Base-by-base conservation (phyloP, 2,113 vertebrate species). In the Ctenomys sociabilis region DNA sequence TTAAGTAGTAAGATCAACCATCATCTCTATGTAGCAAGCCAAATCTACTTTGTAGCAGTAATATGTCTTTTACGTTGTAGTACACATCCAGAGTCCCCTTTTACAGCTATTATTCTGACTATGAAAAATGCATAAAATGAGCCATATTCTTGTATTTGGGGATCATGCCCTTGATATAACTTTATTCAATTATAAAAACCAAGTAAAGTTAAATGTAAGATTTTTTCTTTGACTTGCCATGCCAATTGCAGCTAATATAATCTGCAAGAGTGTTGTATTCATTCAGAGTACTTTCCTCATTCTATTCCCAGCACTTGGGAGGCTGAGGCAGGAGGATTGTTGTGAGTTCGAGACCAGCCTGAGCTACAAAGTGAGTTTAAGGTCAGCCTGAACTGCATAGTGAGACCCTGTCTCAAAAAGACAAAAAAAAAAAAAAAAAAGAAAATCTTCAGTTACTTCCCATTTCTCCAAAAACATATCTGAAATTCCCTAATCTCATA, bases 401-500 rank as follows among this genome's bases (percentile, higher is more conserved):
- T n/a, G n/a, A n/a, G n/a, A n/a, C n/a, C n/a, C n/a, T n/a, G n/a
- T n/a, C n/a, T n/a, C n/a, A n/a, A n/a, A 49, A 49, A 49, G 10
- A 49, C 10, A 49, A 49, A 49, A 7, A 49, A 49, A 49, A 7
- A 49, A 49, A 49, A 49, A 49, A 49, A 49, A 49, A 49, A 49
- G 30, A 89, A 96, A 85, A 37, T 28, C 13, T 88, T 93, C 11
- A 84, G 8, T 84, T 16, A 68, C 52, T 64, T 84, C 28, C 64
- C 2, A 43, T 75, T 52, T 86, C 37, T 24, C 63, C 81, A 5
- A 68, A 83, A 96, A 92, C 37, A 84, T 57, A 90, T 1, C 32
- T 80, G 35, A 91, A 80, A 78, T 93, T 78, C 26, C 1, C 66
- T 96, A 54, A 37, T 7, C n/a, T 89, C 35, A 72, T n/a, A 94